Percentiles rank a stretch among this genome's conserved stretches.
These are phyloP conservation scores for Chaenogobius annularis DNA, from an alignment of 2,113 vertebrate species.

Conservation along the genomic window DNA sequence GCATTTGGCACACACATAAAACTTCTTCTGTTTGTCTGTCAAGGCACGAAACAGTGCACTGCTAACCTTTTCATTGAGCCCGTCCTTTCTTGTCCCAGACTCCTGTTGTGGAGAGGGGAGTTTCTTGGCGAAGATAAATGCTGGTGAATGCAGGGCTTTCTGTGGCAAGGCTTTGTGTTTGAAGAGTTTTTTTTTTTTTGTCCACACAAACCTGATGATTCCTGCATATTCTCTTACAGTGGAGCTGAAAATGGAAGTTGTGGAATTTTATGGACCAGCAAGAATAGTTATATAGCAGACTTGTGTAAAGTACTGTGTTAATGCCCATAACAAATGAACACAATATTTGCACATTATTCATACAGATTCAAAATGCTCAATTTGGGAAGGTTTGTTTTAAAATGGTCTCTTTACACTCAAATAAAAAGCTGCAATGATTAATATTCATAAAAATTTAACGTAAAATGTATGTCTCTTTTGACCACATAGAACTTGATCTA, in stretches of 20 bases:
- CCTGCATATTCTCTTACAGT: constrained; percentile 46
- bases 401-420: background rate
- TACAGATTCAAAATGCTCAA: background rate
- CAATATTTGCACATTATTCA: background rate
- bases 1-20: constrained; percentile 72
- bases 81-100: constrained; percentile 51
- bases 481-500: too few relatives aligned
- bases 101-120: constrained; percentile 54
- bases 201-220: constrained; percentile 54
- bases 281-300: background rate
- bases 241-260: constrained; percentile 11
- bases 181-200: constrained; percentile 67
- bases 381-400: too few relatives aligned
- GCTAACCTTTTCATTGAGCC: constrained; percentile 63
- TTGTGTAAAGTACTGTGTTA: background rate
- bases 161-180: constrained; percentile 54
- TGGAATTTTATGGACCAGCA: constrained; percentile 15
- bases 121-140: constrained; percentile 56
- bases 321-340: background rate
- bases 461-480: too few relatives aligned
- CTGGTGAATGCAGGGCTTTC: constrained; percentile 50
- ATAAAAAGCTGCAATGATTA: background rate
- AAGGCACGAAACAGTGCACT: constrained; percentile 68
- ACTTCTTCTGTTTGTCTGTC: constrained; percentile 73
- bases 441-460: background rate